Evolutionary conservation across 2,113 vertebrate genomes (phyloP).

Genomic region (Ailurus styani): DNA sequence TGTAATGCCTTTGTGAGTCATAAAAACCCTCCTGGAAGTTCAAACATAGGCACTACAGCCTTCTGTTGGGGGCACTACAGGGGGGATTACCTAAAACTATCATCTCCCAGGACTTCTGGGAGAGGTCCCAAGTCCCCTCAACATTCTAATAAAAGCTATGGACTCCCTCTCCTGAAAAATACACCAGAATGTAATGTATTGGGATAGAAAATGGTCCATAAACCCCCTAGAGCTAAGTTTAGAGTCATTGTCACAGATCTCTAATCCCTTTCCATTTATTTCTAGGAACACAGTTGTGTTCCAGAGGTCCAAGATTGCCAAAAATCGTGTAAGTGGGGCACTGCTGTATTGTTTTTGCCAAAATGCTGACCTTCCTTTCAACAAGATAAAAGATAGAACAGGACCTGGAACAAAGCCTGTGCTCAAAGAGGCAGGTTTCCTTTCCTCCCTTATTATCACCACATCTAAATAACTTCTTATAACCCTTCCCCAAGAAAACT

Average conservation of each 20-base stretch:
- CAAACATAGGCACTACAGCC: neutral
- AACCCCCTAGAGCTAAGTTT: neutral
- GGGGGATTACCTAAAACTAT: neutral
- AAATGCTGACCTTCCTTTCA: conserved; percentile 45
- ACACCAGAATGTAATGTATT: neutral
- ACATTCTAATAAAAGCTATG: neutral
- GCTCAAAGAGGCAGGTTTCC: neutral
- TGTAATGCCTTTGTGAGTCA: neutral
- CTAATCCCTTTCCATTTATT: neutral
- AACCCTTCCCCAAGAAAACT: neutral
- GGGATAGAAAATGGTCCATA: neutral
- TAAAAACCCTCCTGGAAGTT: neutral
- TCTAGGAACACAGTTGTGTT: conserved; percentile 1
- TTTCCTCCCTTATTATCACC: neutral
- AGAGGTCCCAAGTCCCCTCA: neutral
- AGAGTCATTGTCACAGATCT: neutral
- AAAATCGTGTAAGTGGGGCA: conserved; percentile 31
- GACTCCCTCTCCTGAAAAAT: neutral
- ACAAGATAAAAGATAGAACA: neutral
- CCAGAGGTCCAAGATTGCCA: neutral
- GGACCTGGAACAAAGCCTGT: conserved; percentile 41
- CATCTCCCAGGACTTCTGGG: neutral
- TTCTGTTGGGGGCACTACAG: neutral
- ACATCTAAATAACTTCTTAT: neutral
- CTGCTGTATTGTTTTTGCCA: conserved; percentile 17